Base-by-base conservation (phyloP, 2,113 vertebrate genomes). In the Dicentrarchus labrax region DNA sequence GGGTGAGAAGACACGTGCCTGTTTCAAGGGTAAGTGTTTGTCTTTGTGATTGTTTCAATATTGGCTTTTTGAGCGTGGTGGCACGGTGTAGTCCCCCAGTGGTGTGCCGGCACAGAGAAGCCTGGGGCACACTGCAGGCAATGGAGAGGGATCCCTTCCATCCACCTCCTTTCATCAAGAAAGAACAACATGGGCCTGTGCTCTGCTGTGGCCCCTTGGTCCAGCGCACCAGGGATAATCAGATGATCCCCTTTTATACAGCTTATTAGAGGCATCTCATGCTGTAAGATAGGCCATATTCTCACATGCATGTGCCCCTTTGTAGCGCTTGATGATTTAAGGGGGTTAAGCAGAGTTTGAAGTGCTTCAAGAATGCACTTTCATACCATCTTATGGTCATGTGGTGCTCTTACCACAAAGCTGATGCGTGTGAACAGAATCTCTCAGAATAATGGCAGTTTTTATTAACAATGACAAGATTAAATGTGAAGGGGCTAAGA, bases 21-120 rank as follows among this genome's bases (percentile, higher is more conserved):
- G 78, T 90, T 94, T 92, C 85, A 93, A 93, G 90, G 87, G 90
- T 86, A 92, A 92, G 89, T 88, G 92, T 90, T 90, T 86, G 91
- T 91, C 92, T 94, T 92, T 93, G 89, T 92, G 92, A 92, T 91
- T 91, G 92, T 92, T 93, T 94, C 92, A 91, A 93, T 93, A 93
- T 94, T 95, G 93, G 90, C 88, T 92, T 91, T 90, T 90, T 89
- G 87, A 93, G 90, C 65, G 64, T 13, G 92, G 90, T 90, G 91
- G 91, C 91, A 82, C 59, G 80, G 78, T 80, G 80, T 57, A 80
- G 90, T 92, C 82, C 87, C 89, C 85, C 77, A 90, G 91, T 56
- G 81, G 79, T 53, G 79, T 51, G 80, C 84, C 56, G 85, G 88
- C 78, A 72, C 83, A 88, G 90, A 90, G 88, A 75, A 89, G 94